Conservation (phyloP, 1,140 invertebrate genomes). For the Psix sp. region DNA sequence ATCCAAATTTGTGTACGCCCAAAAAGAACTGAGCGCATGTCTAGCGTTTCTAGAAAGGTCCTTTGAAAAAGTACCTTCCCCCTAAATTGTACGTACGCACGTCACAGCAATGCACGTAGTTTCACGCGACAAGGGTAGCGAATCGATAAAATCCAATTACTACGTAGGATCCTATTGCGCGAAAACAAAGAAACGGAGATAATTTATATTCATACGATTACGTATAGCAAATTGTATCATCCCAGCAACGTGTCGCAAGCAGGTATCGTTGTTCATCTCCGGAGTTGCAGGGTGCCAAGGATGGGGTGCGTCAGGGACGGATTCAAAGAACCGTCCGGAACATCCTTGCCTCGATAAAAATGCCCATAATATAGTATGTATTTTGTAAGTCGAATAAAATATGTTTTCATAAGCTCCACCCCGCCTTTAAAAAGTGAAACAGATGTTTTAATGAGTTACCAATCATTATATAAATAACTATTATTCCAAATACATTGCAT, state of each 20-base stretch:
- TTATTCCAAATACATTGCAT: too few species aligned
- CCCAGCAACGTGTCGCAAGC: constrained; percentile 45
- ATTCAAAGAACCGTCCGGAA: constrained; percentile 12
- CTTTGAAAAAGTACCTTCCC: constrained; percentile 41
- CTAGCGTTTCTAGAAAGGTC: constrained; percentile 44
- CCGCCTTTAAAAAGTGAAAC: too few species aligned
- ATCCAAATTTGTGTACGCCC: constrained; percentile 36
- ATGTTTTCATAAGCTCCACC: too few species aligned
- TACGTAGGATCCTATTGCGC: constrained; percentile 40
- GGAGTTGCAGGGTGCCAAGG: constrained; percentile 12
- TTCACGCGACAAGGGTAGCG: constrained; percentile 26
- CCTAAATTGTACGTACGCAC: constrained; percentile 24
- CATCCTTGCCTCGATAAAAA: constrained; percentile 24
- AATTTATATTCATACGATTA: constrained; percentile 60
- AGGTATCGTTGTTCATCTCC: constrained; percentile 57
- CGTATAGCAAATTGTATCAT: constrained; percentile 53
- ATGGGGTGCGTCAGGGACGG: constrained; percentile 11
- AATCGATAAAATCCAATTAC: constrained; percentile 59
- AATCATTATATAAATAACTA: too few species aligned
- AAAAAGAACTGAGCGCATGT: constrained; percentile 16
- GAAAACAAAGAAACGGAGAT: constrained; percentile 55
- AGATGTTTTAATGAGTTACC: too few species aligned
- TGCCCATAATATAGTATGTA: too few species aligned
- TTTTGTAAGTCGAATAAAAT: too few species aligned
- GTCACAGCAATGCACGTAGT: constrained; percentile 15